A percentile compares a stretch with the other conserved stretches of the same genome.
Conservation (phyloP, 35 echinoderm and acorn worm genomes). For the Apostichopus japonicus region DNA sequence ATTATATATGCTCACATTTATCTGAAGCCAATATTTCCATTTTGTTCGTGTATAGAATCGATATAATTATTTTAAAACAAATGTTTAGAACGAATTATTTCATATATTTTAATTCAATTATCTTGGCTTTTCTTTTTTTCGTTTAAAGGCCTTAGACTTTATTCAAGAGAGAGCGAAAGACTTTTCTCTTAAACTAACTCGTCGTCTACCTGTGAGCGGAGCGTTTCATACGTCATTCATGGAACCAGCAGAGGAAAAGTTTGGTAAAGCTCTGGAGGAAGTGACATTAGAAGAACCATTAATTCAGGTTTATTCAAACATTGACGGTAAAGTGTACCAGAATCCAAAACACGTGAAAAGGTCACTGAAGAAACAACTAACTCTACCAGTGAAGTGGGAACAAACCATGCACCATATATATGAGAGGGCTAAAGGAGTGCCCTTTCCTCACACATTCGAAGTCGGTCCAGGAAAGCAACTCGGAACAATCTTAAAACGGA, state of each 20-base stretch:
- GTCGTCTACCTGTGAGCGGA: constrained; percentile 82
- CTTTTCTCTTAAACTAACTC: constrained; percentile 56
- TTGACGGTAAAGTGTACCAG: constrained; percentile 71
- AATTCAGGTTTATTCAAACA: constrained; percentile 84
- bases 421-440: constrained; percentile 55
- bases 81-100: too few species aligned
- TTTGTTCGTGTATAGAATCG: too few species aligned
- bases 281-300: constrained; percentile 73
- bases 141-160: too few species aligned
- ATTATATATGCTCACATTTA: too few species aligned
- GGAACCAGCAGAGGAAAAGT: constrained; percentile 69
- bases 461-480: constrained; percentile 92
- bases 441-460: constrained; percentile 84
- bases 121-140: too few species aligned
- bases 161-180: constrained; percentile 75
- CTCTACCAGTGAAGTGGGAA: constrained; percentile 88
- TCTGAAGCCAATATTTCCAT: too few species aligned
- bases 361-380: constrained; percentile 67
- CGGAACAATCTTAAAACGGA: constrained; percentile 69
- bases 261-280: constrained; percentile 46
- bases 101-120: too few species aligned
- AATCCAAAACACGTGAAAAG: constrained; percentile 64
- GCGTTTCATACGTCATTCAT: constrained; percentile 95
- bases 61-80: too few species aligned
- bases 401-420: constrained; percentile 94